phyloP scores from a whole-genome alignment of 2,888 invertebrate species.

The Caenorhabditis sinica region DNA sequence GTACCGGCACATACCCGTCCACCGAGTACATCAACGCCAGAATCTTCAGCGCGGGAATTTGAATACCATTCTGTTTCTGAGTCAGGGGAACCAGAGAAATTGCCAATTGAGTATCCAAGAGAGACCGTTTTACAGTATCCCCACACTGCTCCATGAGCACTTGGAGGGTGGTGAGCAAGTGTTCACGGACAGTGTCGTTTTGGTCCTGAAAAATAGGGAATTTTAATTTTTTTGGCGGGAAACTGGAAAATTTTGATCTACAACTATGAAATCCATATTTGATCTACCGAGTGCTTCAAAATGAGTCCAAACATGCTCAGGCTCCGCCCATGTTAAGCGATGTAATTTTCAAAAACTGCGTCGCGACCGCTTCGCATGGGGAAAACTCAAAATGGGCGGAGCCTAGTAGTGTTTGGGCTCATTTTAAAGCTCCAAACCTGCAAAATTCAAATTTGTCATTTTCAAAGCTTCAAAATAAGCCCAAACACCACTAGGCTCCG shows the following conservation, averaged over 20 bases:
- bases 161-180: slow-evolving; percentile 43
- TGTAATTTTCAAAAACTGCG: too few relatives aligned
- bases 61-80: slow-evolving; percentile 54
- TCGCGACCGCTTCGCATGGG: too few relatives aligned
- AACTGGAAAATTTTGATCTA: background rate
- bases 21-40: slow-evolving; percentile 60
- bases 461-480: too few relatives aligned
- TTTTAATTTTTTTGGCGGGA: too few relatives aligned
- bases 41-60: slow-evolving; percentile 48
- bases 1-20: slow-evolving; percentile 25
- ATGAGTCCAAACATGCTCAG: too few relatives aligned
- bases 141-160: slow-evolving; percentile 50
- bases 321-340: too few relatives aligned
- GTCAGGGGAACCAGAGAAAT: slow-evolving; percentile 59
- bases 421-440: too few relatives aligned
- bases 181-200: slow-evolving; percentile 54
- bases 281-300: background rate
- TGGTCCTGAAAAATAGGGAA: slow-evolving; percentile 57
- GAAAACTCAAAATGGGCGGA: too few relatives aligned
- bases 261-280: background rate
- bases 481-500: too few relatives aligned
- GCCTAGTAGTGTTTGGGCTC: too few relatives aligned
- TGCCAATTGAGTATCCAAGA: slow-evolving; percentile 63
- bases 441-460: too few relatives aligned
- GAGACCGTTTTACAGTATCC: slow-evolving; percentile 33